These are phyloP conservation scores for Latheticus oryzae DNA, from an alignment of 2,888 invertebrate genomes.

Conservation along the genomic window DNA sequence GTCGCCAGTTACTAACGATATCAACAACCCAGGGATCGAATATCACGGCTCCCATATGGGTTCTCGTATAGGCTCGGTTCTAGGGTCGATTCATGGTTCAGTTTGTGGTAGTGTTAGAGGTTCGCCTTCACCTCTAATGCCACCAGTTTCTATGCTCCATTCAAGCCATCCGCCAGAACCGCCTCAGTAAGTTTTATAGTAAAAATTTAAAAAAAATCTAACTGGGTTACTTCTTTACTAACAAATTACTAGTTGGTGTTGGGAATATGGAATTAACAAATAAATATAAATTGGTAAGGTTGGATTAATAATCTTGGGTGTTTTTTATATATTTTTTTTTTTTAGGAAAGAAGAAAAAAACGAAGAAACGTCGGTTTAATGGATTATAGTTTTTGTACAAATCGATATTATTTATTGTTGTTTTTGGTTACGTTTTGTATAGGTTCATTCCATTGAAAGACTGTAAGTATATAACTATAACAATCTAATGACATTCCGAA, in stretches of 20 bases:
- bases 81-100: constrained; percentile 63
- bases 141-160: constrained; percentile 63
- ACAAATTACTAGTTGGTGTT: constrained; percentile 62
- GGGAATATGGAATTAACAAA: constrained; percentile 64
- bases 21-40: constrained; percentile 68
- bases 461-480: constrained; percentile 39
- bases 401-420: constrained; percentile 46
- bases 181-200: constrained; percentile 58
- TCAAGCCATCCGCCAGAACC: constrained; percentile 58
- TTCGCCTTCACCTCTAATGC: constrained; percentile 63
- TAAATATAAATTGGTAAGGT: constrained; percentile 46
- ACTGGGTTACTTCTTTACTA: constrained; percentile 29
- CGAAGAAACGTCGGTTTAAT: constrained; percentile 62
- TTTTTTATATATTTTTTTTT: constrained; percentile 43
- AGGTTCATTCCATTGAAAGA: constrained; percentile 38
- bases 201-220: constrained; percentile 1
- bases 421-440: constrained; percentile 31
- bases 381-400: constrained; percentile 46
- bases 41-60: constrained; percentile 61
- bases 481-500: constrained; percentile 49
- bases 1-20: constrained; percentile 66
- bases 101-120: constrained; percentile 62
- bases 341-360: constrained; percentile 60
- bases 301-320: constrained; percentile 15
- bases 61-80: constrained; percentile 62